A percentile compares a stretch with the other conserved stretches of the same genome.
phyloP scores from a whole-genome alignment of 2,888 invertebrate species.

The Blomia tropicalis region DNA sequence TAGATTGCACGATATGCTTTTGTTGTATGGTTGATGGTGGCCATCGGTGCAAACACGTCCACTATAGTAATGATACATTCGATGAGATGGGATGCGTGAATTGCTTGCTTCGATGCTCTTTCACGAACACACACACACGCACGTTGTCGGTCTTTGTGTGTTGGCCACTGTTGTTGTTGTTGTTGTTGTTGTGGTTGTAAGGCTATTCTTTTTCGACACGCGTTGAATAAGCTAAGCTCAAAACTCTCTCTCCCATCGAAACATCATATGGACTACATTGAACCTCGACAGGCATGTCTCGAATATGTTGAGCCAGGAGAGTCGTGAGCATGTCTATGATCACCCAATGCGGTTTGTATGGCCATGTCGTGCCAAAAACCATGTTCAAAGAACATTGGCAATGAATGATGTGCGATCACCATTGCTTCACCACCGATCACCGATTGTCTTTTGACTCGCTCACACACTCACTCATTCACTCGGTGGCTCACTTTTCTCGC shows the following conservation, averaged over 20 bases:
- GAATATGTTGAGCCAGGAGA: neutral
- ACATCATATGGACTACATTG: too few species aligned
- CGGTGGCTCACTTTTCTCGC: neutral
- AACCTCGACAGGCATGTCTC: neutral
- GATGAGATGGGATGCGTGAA: neutral
- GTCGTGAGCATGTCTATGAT: neutral
- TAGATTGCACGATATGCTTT: slow-evolving; percentile 8
- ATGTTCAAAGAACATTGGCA: neutral
- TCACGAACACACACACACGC: neutral
- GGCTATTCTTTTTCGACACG: too few species aligned
- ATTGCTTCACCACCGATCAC: neutral
- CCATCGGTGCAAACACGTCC: slow-evolving; percentile 9
- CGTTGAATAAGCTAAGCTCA: too few species aligned
- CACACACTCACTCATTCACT: too few species aligned
- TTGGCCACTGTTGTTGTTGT: too few species aligned
- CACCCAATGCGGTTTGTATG: neutral
- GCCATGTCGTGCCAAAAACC: neutral
- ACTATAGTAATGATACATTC: neutral
- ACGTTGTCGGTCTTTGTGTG: too few species aligned
- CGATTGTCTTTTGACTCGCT: neutral
- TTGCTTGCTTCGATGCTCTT: neutral
- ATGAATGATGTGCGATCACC: neutral
- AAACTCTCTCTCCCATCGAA: too few species aligned
- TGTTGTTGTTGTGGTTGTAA: too few species aligned
- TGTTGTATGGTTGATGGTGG: slow-evolving; percentile 6